Base-by-base conservation (phyloP, 37 sponge, comb jelly and placozoan genomes). In the Beroe ovata region DNA sequence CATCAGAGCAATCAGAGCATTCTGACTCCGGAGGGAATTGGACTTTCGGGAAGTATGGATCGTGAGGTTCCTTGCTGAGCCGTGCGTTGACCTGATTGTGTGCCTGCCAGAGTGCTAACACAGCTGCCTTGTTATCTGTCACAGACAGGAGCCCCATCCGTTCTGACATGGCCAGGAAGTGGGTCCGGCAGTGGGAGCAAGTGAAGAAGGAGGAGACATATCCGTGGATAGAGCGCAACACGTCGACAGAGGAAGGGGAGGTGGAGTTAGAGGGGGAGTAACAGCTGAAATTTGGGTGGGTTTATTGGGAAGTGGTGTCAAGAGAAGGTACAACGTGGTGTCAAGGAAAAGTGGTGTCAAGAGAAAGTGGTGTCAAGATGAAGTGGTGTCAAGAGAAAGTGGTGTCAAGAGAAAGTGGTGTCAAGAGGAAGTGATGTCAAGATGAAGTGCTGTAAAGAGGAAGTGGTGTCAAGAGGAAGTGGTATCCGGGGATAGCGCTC, bases 31-130 rank as follows among this genome's bases (percentile, higher is more conserved):
- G 62, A 0, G 98, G 98, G 58, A 94, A 97, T 84, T 93, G 94
- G 0, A 89, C 60, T 64, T 97, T 97, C 16, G 99, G 99, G 34
- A 90, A 90, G 32, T 14, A 16, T 11, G 96, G 95, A 60, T 97
- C 99, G 8, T 90, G 47, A n/a, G 39, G 23, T 29, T 89, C 94
- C 4, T 54, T 77, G 25, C 41, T 33, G 62, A 95, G 84, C 0
- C 99, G 61, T 36, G 25, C 39, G 72, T 93, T 97, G 39, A 88
- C 90, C 30, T 66, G 69, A 64, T 97, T 97, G 77, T 97, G 99
- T 0, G 94, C 95, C 32, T 91, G 88, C 99, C 99, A 97, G 62
- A 94, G 91, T 95, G 96, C 95, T 34, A 97, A 38, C 1, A 97
- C 90, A 14, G 95, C 96, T 11, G 84, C 33, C 23, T 95, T 93